Evolutionary conservation across 2,888 invertebrate genomes (phyloP).

Genomic region (Standfussiana lucernea): DNA sequence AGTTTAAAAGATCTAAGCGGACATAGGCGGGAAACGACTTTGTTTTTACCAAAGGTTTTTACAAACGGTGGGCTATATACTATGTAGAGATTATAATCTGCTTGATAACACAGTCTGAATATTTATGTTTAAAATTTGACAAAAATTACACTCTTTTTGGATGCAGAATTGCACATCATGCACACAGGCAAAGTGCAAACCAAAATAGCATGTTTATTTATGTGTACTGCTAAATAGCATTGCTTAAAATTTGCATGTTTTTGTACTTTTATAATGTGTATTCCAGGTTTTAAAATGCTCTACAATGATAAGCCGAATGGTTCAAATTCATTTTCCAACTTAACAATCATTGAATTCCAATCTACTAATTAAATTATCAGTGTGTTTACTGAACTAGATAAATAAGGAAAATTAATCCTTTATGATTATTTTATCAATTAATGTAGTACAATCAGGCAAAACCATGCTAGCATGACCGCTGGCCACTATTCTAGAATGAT

Average conservation of each 20-base stretch:
- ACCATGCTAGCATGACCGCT: background rate
- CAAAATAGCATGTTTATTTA: no score
- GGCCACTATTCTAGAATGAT: background rate
- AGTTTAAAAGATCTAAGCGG: no score
- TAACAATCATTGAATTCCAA: background rate
- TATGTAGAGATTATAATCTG: no score
- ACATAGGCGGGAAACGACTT: no score
- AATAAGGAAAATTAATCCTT: constrained; percentile 35
- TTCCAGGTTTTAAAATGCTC: background rate
- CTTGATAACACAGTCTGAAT: no score
- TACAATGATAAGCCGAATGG: background rate
- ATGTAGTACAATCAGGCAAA: constrained; percentile 4
- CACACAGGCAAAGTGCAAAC: background rate
- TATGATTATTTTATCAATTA: constrained; percentile 43
- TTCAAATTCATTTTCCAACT: background rate
- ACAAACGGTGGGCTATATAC: no score
- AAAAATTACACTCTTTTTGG: background rate
- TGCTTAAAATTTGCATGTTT: no score
- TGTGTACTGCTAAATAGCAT: no score
- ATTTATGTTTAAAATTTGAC: no score
- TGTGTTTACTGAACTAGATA: constrained; percentile 25
- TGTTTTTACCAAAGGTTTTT: no score
- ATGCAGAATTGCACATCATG: background rate
- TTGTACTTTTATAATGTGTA: background rate
- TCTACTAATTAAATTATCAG: constrained; percentile 24